Evolutionary conservation across 2,797 vertebrate species (phyloP).

Genomic region (Cynopterus sphinx): DNA sequence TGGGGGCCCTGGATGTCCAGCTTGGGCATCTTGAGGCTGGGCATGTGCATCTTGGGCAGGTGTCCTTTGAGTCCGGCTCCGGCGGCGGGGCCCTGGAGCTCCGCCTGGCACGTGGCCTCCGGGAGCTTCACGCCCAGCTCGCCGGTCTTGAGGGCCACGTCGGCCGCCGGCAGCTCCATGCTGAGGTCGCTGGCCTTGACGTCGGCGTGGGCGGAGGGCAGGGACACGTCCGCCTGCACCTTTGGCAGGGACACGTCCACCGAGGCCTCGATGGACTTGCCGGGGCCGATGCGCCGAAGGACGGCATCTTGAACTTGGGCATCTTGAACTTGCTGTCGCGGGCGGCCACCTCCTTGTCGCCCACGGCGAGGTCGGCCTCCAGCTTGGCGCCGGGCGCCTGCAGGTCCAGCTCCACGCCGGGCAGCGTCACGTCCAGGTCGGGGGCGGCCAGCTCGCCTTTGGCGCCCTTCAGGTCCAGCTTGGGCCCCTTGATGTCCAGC

Average conservation of each 20-base stretch:
- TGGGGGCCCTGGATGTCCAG: background rate
- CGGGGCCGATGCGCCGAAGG: conserved; percentile 67
- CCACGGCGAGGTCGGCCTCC: background rate
- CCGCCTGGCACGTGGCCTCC: accelerated
- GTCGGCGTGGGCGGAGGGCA: accelerated
- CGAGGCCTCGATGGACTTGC: too few relatives aligned
- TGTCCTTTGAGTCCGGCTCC: background rate
- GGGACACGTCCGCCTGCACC: accelerated
- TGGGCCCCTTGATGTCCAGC: background rate
- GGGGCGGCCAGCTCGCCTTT: accelerated
- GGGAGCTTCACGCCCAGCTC: background rate
- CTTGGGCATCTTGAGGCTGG: conserved; percentile 55
- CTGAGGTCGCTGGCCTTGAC: background rate
- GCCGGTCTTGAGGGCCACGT: background rate
- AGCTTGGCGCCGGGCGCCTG: background rate
- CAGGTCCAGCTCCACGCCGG: background rate
- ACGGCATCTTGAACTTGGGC: conserved; percentile 82
- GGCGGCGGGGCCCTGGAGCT: accelerated
- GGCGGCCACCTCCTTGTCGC: background rate
- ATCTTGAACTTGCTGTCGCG: conserved; percentile 80
- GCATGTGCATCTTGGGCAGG: conserved; percentile 49
- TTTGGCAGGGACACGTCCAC: accelerated
- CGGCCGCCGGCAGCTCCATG: background rate
- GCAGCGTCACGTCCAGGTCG: accelerated
- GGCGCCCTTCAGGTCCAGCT: conserved; percentile 4